Evolutionary conservation across 2,113 vertebrate species (phyloP).

Genomic region (Pelecanoides urinatrix): DNA sequence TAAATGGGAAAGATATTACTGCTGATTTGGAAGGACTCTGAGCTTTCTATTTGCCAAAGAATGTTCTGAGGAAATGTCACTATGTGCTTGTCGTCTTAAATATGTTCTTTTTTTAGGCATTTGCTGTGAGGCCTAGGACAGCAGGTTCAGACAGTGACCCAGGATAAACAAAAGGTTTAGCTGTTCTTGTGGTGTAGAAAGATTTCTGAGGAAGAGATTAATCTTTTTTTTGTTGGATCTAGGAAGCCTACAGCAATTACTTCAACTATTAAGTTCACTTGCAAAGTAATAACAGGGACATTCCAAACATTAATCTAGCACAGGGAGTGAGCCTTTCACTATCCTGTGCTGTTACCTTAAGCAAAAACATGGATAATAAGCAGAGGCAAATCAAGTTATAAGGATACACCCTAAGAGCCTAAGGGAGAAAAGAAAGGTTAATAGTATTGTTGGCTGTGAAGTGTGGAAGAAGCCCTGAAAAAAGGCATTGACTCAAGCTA

Average conservation of each 20-base stretch:
- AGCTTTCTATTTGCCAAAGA: background rate
- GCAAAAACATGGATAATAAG: background rate
- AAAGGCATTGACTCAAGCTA: background rate
- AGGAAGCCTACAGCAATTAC: background rate
- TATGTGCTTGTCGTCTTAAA: fast-evolving
- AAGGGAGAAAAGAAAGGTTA: background rate
- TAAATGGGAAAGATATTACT: background rate
- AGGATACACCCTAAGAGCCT: background rate
- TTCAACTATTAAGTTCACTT: background rate
- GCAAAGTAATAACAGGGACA: background rate
- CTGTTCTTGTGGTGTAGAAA: background rate
- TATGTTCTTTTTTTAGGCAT: background rate
- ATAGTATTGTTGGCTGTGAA: background rate
- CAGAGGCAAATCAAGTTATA: background rate
- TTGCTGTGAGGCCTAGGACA: background rate
- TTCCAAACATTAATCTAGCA: background rate
- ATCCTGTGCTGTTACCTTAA: background rate
- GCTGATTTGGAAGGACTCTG: background rate
- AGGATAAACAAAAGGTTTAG: background rate
- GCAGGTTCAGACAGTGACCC: background rate
- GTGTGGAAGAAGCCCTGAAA: background rate
- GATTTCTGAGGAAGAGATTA: background rate
- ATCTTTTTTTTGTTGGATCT: background rate
- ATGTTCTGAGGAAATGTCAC: background rate
- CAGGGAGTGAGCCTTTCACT: background rate